Evolutionary conservation across 2,113 vertebrate genomes (phyloP), one percentile per base, ranked within the genome.

Genomic region (Microcebus lehilahytsara): DNA sequence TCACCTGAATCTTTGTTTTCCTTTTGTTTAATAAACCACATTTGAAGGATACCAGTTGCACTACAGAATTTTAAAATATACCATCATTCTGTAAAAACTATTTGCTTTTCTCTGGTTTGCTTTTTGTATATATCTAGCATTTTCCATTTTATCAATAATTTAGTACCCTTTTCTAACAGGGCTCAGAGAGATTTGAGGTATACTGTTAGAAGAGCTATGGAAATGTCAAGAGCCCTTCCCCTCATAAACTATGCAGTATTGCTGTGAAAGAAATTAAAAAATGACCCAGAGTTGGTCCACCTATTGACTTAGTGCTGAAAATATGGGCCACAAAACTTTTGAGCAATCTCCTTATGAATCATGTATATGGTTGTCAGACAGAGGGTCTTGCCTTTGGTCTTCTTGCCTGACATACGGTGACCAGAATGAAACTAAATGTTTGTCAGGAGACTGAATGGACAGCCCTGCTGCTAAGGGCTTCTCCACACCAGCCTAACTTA

Each of bases 31-130:
- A 66, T 75, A 80, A 78, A 49, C 53, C 53, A 62, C 12, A 93
- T 95, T 75, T 71, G 80, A 96, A 83, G 30, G 40, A n/a, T 58
- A 71, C 19, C 1, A 53, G 85, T 89, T 92, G 19, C 2, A 75
- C 30, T 64, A 56, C 32, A 84, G 67, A 95, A 51, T 89, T 94
- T 94, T 64, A 42, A 97, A 93, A 69, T 53, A 66, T 9, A n/a
- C 25, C 23, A 19, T 90, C 49, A 60, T 95, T 84, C 32, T 66
- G 11, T 72, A n/a, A 42, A 64, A 74, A 19, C 40, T 42, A 74
- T 0, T 79, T 86, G 8, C 64, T 95, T 96, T 96, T 85, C 71
- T 27, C 75, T 87, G 20, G 22, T 37, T 77, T 74, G 25, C 67
- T 94, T 72, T 94, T 42, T 69, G 23, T 74, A 22, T 74, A 22